Base-by-base conservation (phyloP, 2,888 invertebrate species). In the Proisotoma minuta region DNA sequence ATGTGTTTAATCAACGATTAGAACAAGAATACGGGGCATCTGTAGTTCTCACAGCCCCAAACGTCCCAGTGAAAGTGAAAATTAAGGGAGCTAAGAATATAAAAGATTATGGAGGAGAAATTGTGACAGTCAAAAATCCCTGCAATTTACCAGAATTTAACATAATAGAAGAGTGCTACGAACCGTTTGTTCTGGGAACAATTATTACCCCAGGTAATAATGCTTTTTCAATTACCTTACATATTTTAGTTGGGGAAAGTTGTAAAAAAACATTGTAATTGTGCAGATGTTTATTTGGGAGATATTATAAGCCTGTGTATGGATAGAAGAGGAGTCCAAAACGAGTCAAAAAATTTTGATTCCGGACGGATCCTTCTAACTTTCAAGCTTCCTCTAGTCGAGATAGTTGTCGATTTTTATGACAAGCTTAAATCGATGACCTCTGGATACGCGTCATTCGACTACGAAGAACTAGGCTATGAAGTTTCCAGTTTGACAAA, bases 371-470 rank as follows among this genome's bases (percentile, higher is more conserved):
- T 93, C 0, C 82, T 97, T 80, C 77, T 96, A 76, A 87, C 88
- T 74, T 93, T 87, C 75, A 79, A 87, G 39, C 78, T 99, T 56
- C 98, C 98, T 0, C 80, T 99, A 4, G 91, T 88, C 73, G 98
- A 99, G 82, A 88, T 98, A 26, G 87, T 98, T 15, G 79, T 95
- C 8, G 96, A 98, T 78, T 98, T 99, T 78, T 95, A 95, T 76
- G 97, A 98, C 76, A 82, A 84, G 2, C 80, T 97, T 1, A 98
- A 98, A 78, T 87, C 89, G 15, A 75, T 91, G 20, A 88, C 91
- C 2, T 95, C 95, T 0, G 98, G 98, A 28, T 98, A 93, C 80
- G 98, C 95, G 1, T 91, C 91, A 77, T 95, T 95, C 76, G 93
- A 93, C 78, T 95, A 95, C 76, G 92, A 94, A 78, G 89, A 92